phyloP scores from a whole-genome alignment of 2,113 vertebrate genomes.

The Cepphus grylle region DNA sequence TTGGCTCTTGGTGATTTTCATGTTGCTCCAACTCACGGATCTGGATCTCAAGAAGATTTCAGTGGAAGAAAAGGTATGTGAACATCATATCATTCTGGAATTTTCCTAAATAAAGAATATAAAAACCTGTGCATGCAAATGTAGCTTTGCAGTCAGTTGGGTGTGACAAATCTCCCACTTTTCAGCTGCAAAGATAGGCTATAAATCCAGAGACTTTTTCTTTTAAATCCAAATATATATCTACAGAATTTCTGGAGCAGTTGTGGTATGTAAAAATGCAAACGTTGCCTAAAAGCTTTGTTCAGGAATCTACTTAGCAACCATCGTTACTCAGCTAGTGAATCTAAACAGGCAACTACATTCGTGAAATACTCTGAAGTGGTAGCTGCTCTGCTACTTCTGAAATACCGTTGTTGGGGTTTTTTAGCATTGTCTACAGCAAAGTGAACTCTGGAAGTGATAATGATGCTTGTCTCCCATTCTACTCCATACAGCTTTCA shows the following conservation, averaged over 20 bases:
- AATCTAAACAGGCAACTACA: not conserved
- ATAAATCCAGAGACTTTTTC: not conserved
- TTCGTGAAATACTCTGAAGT: not conserved
- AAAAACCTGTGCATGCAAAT: not conserved
- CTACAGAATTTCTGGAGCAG: not conserved
- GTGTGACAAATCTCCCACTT: not conserved
- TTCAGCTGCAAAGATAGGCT: not conserved
- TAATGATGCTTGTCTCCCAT: not conserved
- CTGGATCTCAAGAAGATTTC: conserved; percentile 84
- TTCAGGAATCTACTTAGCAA: not conserved
- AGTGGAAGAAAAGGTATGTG: conserved; percentile 86
- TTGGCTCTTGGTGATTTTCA: conserved; percentile 82
- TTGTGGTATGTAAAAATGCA: not conserved
- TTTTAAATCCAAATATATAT: not conserved
- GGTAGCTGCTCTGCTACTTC: not conserved
- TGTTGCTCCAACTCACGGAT: conserved; percentile 78
- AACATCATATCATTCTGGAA: not conserved
- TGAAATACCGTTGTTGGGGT: accelerated
- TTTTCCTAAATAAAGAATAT: not conserved
- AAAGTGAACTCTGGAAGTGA: not conserved
- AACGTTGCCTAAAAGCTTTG: not conserved
- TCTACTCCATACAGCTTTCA: not conserved
- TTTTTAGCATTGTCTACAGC: not conserved
- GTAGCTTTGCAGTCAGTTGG: not conserved
- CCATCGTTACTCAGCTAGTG: not conserved